Conservation (phyloP, 2,888 invertebrate species). For the Trichacis sp. region DNA sequence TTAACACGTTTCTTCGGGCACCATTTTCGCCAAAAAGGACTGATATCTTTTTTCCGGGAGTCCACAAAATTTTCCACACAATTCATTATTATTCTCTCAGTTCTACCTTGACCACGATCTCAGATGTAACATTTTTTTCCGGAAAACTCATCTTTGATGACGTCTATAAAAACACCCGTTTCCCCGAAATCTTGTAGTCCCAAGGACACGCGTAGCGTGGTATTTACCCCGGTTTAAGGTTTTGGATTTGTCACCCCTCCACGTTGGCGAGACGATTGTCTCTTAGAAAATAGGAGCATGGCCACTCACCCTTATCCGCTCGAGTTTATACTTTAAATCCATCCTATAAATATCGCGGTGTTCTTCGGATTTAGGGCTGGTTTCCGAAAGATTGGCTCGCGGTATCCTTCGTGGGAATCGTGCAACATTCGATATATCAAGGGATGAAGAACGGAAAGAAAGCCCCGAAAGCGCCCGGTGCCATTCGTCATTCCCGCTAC, state of each 20-base stretch:
- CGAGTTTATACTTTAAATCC: slow-evolving; percentile 70
- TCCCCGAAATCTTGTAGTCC: slow-evolving; percentile 6
- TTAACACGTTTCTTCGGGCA: too few relatives aligned
- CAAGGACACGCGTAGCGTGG: slow-evolving; percentile 37
- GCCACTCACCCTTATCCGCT: slow-evolving; percentile 51
- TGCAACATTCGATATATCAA: slow-evolving; percentile 64
- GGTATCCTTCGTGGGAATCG: slow-evolving; percentile 67
- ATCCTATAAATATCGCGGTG: slow-evolving; percentile 67
- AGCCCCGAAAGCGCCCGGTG: slow-evolving; percentile 51
- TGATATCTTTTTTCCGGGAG: too few relatives aligned
- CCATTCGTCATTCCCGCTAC: slow-evolving; percentile 60
- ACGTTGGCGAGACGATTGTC: slow-evolving; percentile 57
- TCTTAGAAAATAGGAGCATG: slow-evolving; percentile 61
- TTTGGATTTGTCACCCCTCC: slow-evolving; percentile 52
- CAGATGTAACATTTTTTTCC: too few relatives aligned
- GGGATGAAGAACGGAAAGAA: slow-evolving; percentile 59
- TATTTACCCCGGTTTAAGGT: slow-evolving; percentile 56
- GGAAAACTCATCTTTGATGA: too few relatives aligned
- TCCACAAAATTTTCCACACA: too few relatives aligned
- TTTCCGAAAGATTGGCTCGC: slow-evolving; percentile 70
- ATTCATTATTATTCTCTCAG: too few relatives aligned
- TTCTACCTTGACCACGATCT: not conserved
- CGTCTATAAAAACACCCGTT: too few relatives aligned
- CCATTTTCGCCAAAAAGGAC: too few relatives aligned
- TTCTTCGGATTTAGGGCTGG: slow-evolving; percentile 68